Evolutionary conservation across 1,140 invertebrate species (phyloP).

Genomic region (Mycetomoellerius zeteki): DNA sequence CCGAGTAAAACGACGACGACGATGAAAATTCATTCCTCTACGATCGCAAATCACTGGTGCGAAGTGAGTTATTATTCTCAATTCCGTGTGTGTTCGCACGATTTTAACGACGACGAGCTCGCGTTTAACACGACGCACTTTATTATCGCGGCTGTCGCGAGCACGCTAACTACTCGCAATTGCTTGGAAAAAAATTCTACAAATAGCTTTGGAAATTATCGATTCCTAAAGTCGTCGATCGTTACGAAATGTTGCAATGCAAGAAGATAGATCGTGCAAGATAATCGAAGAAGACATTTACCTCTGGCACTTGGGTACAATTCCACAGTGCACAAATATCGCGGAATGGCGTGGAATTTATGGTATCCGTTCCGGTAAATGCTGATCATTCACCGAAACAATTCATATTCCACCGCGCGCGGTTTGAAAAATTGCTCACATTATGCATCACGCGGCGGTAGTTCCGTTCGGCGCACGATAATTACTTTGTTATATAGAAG

Average conservation of each 20-base stretch:
- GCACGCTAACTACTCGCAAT: not conserved
- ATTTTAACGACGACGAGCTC: constrained; percentile 3
- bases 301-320: not conserved
- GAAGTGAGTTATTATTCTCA: constrained; percentile 45
- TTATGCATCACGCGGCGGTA: constrained; percentile 53
- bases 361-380: constrained; percentile 58
- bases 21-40: not conserved
- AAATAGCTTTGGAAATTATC: constrained; percentile 18
- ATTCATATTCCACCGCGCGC: constrained; percentile 42
- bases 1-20: not conserved
- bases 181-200: not conserved
- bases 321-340: not conserved
- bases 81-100: not conserved
- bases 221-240: not conserved
- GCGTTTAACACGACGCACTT: not conserved
- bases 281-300: constrained; percentile 18
- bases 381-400: constrained; percentile 61
- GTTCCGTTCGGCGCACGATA: constrained; percentile 39
- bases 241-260: not conserved
- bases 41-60: constrained; percentile 48
- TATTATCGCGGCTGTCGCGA: not conserved
- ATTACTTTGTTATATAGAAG: constrained; percentile 25
- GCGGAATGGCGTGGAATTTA: constrained; percentile 55
- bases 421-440: constrained; percentile 64
- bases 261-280: not conserved